Conservation (phyloP, 2,797 vertebrate genomes). For the Sparidentex hasta region DNA sequence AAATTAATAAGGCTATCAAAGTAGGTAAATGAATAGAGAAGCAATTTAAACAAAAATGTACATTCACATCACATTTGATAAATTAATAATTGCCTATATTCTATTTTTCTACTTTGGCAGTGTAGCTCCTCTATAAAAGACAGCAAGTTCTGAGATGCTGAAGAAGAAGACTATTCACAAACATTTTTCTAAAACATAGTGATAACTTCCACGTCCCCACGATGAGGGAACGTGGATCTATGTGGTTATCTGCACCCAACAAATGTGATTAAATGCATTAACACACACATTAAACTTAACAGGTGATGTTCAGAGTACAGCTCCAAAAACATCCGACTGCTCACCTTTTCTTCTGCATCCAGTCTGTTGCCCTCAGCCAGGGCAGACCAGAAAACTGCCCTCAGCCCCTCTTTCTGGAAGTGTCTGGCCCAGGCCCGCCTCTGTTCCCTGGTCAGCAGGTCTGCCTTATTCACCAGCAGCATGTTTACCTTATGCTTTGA, state of each 20-base stretch:
- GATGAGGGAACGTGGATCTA: neutral
- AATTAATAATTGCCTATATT: too few relatives aligned
- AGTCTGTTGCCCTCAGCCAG: conserved; percentile 87
- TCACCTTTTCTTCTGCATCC: conserved; percentile 88
- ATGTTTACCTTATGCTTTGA: conserved; percentile 92
- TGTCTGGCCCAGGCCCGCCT: conserved; percentile 89
- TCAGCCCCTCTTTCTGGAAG: conserved; percentile 91
- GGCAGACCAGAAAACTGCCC: conserved; percentile 97
- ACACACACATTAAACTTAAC: neutral
- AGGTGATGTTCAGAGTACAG: neutral
- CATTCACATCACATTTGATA: too few relatives aligned
- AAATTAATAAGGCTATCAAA: too few relatives aligned
- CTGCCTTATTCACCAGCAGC: conserved; percentile 96
- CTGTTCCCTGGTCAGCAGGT: conserved; percentile 91
- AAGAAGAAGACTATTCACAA: neutral
- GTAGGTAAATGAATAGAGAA: too few relatives aligned
- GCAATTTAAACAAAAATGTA: too few relatives aligned
- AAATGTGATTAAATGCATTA: neutral
- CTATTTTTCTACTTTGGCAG: too few relatives aligned
- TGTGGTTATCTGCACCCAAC: neutral
- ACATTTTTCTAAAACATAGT: neutral
- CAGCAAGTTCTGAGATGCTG: neutral
- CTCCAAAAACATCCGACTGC: neutral
- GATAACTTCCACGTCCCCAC: neutral
- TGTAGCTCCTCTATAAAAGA: too few relatives aligned